phyloP scores from a whole-genome alignment of 2,113 vertebrate genomes.

The Pangasianodon hypophthalmus region DNA sequence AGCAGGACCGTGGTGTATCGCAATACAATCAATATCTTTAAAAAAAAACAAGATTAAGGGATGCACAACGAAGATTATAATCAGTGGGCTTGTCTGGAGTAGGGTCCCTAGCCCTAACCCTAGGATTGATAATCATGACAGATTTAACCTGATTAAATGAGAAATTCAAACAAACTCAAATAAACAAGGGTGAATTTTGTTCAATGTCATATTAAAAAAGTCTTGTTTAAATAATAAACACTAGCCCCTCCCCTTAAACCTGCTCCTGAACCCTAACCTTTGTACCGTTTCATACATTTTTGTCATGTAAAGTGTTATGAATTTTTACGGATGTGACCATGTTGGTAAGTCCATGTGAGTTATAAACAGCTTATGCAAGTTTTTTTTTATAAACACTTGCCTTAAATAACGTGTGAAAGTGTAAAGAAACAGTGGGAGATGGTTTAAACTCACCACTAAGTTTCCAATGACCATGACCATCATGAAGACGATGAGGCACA shows the following conservation, averaged over 20 bases:
- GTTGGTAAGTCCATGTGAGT: too few relatives aligned
- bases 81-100: not conserved
- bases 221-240: not conserved
- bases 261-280: not conserved
- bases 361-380: too few relatives aligned
- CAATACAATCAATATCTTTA: not conserved
- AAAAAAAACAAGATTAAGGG: not conserved
- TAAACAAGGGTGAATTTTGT: not conserved
- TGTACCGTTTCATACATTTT: not conserved
- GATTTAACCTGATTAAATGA: not conserved
- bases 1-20: not conserved
- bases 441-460: conserved; percentile 86
- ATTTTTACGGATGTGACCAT: too few relatives aligned
- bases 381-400: too few relatives aligned
- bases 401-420: not conserved
- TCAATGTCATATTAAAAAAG: not conserved
- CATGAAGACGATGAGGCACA: conserved; percentile 98
- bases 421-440: not conserved
- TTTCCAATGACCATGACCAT: conserved; percentile 99
- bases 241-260: not conserved
- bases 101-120: too few relatives aligned
- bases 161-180: not conserved
- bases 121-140: not conserved
- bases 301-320: too few relatives aligned
- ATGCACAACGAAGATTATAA: not conserved